Evolutionary conservation across 2,113 vertebrate genomes (phyloP), one percentile per base, ranked within the genome.

Genomic region (Chlamydotis undulata): DNA sequence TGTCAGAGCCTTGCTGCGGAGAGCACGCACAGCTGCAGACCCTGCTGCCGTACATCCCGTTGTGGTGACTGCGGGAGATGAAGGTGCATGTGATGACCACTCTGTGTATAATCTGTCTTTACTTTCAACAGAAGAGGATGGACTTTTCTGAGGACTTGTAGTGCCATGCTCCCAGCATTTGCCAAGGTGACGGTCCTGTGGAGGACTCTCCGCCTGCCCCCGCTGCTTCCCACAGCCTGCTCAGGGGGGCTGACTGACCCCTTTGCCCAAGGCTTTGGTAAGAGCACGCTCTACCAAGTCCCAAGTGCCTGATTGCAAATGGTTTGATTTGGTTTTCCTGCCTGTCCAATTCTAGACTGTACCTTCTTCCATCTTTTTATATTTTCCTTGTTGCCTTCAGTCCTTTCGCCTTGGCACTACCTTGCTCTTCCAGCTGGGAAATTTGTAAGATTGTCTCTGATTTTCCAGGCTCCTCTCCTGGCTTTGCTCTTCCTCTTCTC

Each of bases 11-110:
- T 71, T 53, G 22, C 56, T 52, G 59, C 3, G 3, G 45, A 61
- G 43, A 60, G 33, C 43, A 35, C 4, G 6, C 25, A 6, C 10
- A 19, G 33, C 33, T 77, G 45, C n/a, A 64, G 84, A 29, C 26
- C 29, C 24, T 52, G 17, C 65, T 82, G 81, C 45, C 60, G 49
- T 9, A 7, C 0, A 0, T 83, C 31, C 31, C 0, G 0, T 8
- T 41, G 57, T 0, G 1, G 59, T 60, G 19, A 22, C 17, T 23
- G 64, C 2, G 2, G 43, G n/a, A 87, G 61, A 22, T n/a, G 60
- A 81, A 75, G 49, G 29, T n/a, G 89, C 57, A 65, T 0, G 3
- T 3, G 49, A 33, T 37, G 53, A 64, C n/a, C 5, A 0, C 70
- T 18, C 74, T 28, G 56, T 5, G 1, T 35, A 33, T 21, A 50